These are phyloP conservation scores for Entelurus aequoreus DNA, from an alignment of 2,113 vertebrate genomes.

Conservation along the genomic window DNA sequence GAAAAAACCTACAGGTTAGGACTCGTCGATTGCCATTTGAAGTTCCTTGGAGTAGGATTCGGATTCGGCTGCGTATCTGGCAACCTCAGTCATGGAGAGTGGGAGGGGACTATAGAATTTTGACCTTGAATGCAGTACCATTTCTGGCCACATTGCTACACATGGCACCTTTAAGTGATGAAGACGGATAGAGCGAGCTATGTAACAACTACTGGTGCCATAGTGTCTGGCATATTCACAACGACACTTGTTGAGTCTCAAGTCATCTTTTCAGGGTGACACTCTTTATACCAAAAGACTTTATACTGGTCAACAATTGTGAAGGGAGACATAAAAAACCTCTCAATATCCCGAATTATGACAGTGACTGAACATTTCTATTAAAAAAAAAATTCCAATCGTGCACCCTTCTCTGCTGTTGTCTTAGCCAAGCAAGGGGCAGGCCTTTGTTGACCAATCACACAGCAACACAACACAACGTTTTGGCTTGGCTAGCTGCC, in stretches of 20 bases:
- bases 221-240: slow-evolving; percentile 54
- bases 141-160: too few species aligned
- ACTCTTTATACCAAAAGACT: background rate
- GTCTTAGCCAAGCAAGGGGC: slow-evolving; percentile 21
- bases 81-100: too few species aligned
- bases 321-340: slow-evolving; percentile 14
- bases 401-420: slow-evolving; percentile 4
- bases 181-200: slow-evolving; percentile 56
- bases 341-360: background rate
- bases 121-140: too few species aligned
- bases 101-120: too few species aligned
- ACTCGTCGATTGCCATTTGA: too few species aligned
- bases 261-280: slow-evolving; percentile 52
- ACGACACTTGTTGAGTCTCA: slow-evolving; percentile 53
- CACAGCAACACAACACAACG: slow-evolving; percentile 55
- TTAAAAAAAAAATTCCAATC: slow-evolving; percentile 32
- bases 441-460: slow-evolving; percentile 58
- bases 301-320: slow-evolving; percentile 19
- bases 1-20: too few species aligned
- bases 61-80: too few species aligned
- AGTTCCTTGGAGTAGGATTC: too few species aligned
- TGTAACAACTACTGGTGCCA: slow-evolving; percentile 51
- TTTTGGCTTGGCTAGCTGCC: slow-evolving; percentile 60
- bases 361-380: background rate
- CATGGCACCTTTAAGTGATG: slow-evolving; percentile 14